Base-by-base conservation (phyloP, 2,888 invertebrate genomes). In the Epinotia demarniana region DNA sequence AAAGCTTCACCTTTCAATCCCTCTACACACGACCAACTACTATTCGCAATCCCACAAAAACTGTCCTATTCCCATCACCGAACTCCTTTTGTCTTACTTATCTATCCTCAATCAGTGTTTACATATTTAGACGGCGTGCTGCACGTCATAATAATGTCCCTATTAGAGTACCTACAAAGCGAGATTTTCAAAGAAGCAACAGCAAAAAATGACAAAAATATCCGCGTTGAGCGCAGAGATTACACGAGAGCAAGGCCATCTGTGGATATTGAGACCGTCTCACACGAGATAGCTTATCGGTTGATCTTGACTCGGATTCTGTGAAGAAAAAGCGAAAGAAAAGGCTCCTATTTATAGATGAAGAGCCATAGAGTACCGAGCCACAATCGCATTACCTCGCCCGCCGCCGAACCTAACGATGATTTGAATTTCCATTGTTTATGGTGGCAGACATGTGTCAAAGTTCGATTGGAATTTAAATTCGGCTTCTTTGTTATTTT, bases 371-470 rank as follows among this genome's bases (percentile, higher is more conserved):
- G 89, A 90, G 84, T 84, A 84, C 87, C 84, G 85, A 86, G 89
- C 91, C 92, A 88, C 93, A 92, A 92, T 91, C 93, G 93, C 92
- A 92, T 93, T 92, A 92, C 88, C 84, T 81, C 70, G 77, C 74
- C 80, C 82, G 85, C 89, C 87, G 90, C 89, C 90, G 87, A 89
- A 90, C 87, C 84, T 87, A 85, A 91, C 89, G 91, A 94, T 93
- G 94, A 94, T 94, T 94, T 91, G 94, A 92, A 91, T 93, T 92
- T 92, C 91, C 90, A 93, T 94, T 94, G 94, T 94, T 93, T 94
- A 92, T 94, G 93, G 94, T 93, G 94, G 94, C 94, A 94, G 94
- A 93, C 94, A 93, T 94, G 93, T 93, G 94, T 94, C 94, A 93
- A 93, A 93, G 93, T 93, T 94, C 94, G 93, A 93, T 92, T 91